Conservation (phyloP, 2,888 invertebrate species). For the Netelia melanura region DNA sequence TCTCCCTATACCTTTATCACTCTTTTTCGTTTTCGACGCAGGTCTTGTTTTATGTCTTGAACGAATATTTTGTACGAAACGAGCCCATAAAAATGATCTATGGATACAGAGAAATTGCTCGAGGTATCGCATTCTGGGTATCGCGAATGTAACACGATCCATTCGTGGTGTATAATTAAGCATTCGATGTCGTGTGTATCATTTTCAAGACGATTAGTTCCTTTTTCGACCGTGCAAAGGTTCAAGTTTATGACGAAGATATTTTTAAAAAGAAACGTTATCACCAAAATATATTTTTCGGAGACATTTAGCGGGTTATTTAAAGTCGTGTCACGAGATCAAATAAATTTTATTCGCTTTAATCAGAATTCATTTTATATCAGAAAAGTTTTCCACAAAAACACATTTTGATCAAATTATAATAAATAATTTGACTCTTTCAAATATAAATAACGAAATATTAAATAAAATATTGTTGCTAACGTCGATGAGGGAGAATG, state of each 20-base stretch:
- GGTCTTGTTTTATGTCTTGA: not conserved
- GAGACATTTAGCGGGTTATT: too few relatives aligned
- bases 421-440: not conserved
- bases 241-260: not conserved
- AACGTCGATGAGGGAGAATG: not conserved
- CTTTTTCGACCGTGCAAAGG: not conserved
- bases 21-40: not conserved
- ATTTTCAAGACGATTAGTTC: conserved; percentile 38
- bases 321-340: too few relatives aligned
- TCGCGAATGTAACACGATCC: conserved; percentile 33
- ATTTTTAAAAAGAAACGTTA: not conserved
- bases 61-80: not conserved
- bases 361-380: too few relatives aligned
- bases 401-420: not conserved
- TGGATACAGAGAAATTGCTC: conserved; percentile 1
- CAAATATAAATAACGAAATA: not conserved
- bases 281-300: too few relatives aligned
- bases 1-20: too few relatives aligned
- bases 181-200: conserved; percentile 13
- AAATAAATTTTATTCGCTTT: too few relatives aligned
- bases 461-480: not conserved
- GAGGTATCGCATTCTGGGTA: conserved; percentile 11
- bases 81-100: conserved; percentile 46
- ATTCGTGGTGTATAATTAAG: conserved; percentile 46
- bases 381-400: too few relatives aligned